These are phyloP conservation scores for Bergia puertoricense DNA, from an alignment of 92 coral and sea anemone genomes.

Conservation along the genomic window DNA sequence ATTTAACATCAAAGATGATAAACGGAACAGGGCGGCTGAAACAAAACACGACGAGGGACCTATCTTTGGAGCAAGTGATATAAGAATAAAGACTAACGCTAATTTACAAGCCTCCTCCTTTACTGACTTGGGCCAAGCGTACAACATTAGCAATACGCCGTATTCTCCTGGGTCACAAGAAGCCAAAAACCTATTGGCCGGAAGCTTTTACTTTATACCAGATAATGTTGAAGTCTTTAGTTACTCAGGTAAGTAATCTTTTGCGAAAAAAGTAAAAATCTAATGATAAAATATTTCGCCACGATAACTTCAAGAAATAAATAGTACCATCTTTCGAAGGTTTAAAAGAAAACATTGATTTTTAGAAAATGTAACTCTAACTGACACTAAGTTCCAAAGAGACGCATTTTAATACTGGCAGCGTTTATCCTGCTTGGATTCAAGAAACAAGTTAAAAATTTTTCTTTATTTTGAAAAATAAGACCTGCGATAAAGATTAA, in stretches of 20 bases:
- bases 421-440: no score
- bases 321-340: no score
- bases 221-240: conserved; percentile 11
- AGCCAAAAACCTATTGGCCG: conserved; percentile 2
- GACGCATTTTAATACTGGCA: no score
- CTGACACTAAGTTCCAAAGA: no score
- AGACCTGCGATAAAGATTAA: no score
- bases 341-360: no score
- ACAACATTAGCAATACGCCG: conserved; percentile 8
- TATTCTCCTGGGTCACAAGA: background rate
- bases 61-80: background rate
- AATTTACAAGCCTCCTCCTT: background rate
- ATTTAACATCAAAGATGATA: background rate
- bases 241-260: background rate
- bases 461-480: no score
- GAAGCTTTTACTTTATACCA: conserved; percentile 11
- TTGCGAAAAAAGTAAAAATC: background rate
- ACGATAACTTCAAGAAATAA: no score
- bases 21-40: background rate
- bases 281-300: no score
- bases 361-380: no score
- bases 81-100: background rate
- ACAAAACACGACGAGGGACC: background rate
- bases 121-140: background rate
- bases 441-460: no score